phyloP scores from a whole-genome alignment of 2,888 invertebrate genomes.

The Drosophila anceps region DNA sequence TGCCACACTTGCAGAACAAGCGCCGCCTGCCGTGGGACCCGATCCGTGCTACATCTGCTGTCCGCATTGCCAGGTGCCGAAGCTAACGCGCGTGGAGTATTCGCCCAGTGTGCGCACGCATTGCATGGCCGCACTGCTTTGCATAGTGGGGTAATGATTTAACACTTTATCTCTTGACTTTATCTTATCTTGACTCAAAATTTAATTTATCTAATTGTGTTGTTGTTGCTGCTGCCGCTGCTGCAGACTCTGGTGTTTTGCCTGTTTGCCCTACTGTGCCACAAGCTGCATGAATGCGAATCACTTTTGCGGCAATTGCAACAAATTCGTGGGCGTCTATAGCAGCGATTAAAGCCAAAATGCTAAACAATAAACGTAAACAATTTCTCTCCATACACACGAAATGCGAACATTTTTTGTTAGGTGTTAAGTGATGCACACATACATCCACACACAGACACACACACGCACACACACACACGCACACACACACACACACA shows the following conservation, averaged over 20 bases:
- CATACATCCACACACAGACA: not conserved
- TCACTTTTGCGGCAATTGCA: constrained; percentile 88
- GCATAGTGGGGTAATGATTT: constrained; percentile 80
- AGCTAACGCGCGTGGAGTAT: constrained; percentile 80
- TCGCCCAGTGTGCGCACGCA: constrained; percentile 82
- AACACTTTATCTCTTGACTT: not conserved
- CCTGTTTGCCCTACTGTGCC: constrained; percentile 87
- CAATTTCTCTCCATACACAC: constrained; percentile 16
- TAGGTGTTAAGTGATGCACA: constrained; percentile 35
- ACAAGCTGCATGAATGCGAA: constrained; percentile 87
- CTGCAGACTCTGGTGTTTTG: constrained; percentile 86
- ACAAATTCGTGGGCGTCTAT: constrained; percentile 86
- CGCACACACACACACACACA: no score
- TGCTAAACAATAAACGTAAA: constrained; percentile 37
- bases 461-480: no score
- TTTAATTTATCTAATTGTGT: constrained; percentile 47
- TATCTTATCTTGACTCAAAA: not conserved
- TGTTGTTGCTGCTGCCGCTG: no score
- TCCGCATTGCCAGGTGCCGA: constrained; percentile 81
- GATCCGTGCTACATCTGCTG: constrained; percentile 78
- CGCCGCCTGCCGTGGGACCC: constrained; percentile 77
- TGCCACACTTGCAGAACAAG: constrained; percentile 59
- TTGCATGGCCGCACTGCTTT: constrained; percentile 81
- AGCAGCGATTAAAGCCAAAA: constrained; percentile 44
- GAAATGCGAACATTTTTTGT: constrained; percentile 41